A percentile compares a stretch with the other conserved stretches of the same genome.
Evolutionary conservation across 2,888 invertebrate species (phyloP).

Genomic region (Pasiphila rectangulata): DNA sequence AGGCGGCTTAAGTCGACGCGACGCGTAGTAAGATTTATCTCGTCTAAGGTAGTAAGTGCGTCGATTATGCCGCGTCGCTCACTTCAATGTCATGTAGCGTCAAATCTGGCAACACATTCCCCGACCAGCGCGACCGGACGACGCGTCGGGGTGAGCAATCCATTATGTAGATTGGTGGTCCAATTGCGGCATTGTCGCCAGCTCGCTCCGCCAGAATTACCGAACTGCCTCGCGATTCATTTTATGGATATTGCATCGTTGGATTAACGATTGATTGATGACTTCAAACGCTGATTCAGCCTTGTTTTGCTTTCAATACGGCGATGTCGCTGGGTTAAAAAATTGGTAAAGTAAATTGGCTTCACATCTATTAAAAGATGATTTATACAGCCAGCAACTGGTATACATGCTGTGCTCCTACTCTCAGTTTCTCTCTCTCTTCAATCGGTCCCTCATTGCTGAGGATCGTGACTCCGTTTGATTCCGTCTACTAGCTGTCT

Average conservation of each 20-base stretch:
- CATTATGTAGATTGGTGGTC: constrained; percentile 78
- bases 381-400: too few relatives aligned
- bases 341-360: too few relatives aligned
- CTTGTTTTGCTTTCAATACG: constrained; percentile 43
- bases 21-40: too few relatives aligned
- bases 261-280: constrained; percentile 74
- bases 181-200: constrained; percentile 79
- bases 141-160: constrained; percentile 76
- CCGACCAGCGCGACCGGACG: constrained; percentile 58
- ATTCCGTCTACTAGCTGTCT: too few relatives aligned
- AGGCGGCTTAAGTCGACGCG: too few relatives aligned
- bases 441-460: too few relatives aligned
- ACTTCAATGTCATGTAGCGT: background rate
- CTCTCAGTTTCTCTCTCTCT: too few relatives aligned
- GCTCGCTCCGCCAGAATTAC: constrained; percentile 65
- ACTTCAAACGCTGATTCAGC: constrained; percentile 53
- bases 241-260: constrained; percentile 67
- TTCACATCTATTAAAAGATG: too few relatives aligned
- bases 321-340: constrained; percentile 24
- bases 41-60: too few relatives aligned
- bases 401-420: too few relatives aligned
- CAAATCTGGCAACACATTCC: constrained; percentile 17
- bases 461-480: too few relatives aligned
- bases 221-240: constrained; percentile 47
- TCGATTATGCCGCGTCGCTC: background rate